These are phyloP conservation scores for Limnephilus marmoratus DNA, from an alignment of 2,888 invertebrate species.

Conservation along the genomic window DNA sequence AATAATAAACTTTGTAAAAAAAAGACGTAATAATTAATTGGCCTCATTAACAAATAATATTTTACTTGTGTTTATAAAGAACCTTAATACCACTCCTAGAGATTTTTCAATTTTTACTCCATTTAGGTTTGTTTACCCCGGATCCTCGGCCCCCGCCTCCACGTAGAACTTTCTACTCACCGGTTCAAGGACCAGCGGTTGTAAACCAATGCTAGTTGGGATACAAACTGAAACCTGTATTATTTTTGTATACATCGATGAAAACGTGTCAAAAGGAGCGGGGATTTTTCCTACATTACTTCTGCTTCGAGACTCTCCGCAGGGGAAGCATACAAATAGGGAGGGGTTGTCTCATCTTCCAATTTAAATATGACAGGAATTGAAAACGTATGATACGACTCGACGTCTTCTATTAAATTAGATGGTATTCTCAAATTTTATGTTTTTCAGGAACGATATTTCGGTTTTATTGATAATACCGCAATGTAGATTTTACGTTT, in stretches of 20 bases:
- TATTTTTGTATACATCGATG: not conserved
- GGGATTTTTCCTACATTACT: not conserved
- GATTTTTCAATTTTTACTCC: no score
- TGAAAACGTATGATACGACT: not conserved
- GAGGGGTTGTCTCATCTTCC: not conserved
- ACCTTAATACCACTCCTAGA: no score
- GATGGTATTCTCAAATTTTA: no score
- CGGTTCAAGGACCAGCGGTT: not conserved
- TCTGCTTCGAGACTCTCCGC: not conserved
- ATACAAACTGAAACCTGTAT: not conserved
- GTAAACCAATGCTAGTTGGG: not conserved
- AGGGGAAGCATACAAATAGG: not conserved
- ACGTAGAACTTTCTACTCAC: not conserved
- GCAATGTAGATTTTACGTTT: no score
- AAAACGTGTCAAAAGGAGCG: not conserved
- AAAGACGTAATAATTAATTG: no score
- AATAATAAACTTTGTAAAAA: no score
- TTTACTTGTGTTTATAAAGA: no score
- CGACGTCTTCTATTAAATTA: not conserved
- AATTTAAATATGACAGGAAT: constrained; percentile 2
- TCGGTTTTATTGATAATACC: no score
- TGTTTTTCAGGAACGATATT: no score
- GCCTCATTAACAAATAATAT: no score
- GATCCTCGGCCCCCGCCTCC: not conserved
- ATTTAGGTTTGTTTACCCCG: no score